phyloP scores from a whole-genome alignment of 2,797 vertebrate species.

The Coregonus ussuriensis region DNA sequence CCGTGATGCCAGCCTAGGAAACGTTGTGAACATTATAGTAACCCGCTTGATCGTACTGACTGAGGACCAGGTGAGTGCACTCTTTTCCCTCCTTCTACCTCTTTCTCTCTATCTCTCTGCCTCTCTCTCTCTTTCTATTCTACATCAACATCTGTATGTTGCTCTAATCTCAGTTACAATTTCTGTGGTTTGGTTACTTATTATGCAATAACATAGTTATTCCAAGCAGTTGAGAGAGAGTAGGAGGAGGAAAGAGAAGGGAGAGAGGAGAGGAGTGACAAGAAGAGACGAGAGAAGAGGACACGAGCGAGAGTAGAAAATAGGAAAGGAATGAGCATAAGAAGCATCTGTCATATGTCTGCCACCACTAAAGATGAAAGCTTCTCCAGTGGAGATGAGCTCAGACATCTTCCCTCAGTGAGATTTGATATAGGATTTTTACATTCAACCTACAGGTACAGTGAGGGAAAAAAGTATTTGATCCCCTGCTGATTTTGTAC shows the following conservation, averaged over 20 bases:
- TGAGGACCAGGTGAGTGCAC: conserved; percentile 93
- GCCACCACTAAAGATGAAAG: conserved; percentile 63
- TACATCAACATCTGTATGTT: too few relatives aligned
- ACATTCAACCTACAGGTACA: conserved; percentile 34
- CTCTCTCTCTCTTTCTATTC: too few relatives aligned
- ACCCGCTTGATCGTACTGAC: conserved; percentile 97
- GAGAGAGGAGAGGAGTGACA: neutral
- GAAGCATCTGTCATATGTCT: conserved; percentile 59
- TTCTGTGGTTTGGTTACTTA: neutral
- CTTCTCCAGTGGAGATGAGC: conserved; percentile 40
- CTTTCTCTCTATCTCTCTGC: neutral
- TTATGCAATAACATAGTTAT: neutral
- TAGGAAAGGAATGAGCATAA: neutral
- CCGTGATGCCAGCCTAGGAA: conserved; percentile 99
- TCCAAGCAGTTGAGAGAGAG: neutral
- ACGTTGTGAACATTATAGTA: conserved; percentile 99
- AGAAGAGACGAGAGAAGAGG: neutral
- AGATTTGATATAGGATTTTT: conserved; percentile 55
- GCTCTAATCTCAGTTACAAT: too few relatives aligned
- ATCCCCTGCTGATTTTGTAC: too few relatives aligned
- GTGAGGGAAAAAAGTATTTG: too few relatives aligned
- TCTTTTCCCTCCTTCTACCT: neutral
- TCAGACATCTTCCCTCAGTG: conserved; percentile 58
- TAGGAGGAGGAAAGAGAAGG: too few relatives aligned
- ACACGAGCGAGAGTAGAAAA: neutral